Conservation (phyloP, 2,113 vertebrate species). For the Siniperca chuatsi region DNA sequence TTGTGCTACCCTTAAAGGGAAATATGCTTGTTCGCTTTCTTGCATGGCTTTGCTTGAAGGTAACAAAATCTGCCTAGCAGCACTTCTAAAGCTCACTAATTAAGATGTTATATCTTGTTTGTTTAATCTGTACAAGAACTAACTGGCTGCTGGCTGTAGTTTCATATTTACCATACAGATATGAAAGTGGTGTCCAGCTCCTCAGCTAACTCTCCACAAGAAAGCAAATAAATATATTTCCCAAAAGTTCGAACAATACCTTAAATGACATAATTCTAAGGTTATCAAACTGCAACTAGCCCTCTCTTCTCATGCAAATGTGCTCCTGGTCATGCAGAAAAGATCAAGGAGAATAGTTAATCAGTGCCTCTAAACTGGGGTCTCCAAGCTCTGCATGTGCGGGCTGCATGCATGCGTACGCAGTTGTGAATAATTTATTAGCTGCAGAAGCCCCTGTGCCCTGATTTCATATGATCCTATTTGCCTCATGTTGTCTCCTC, state of each 20-base stretch:
- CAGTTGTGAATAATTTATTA: slow-evolving; percentile 64
- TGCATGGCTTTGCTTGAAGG: too few species aligned
- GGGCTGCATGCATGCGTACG: neutral
- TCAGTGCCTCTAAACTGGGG: slow-evolving; percentile 62
- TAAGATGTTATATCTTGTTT: too few species aligned
- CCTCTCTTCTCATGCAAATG: slow-evolving; percentile 57
- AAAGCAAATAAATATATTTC: neutral
- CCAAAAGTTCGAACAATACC: neutral
- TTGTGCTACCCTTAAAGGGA: too few species aligned
- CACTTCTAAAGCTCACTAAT: too few species aligned
- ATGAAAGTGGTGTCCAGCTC: neutral
- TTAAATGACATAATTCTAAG: neutral
- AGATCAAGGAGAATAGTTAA: slow-evolving; percentile 78
- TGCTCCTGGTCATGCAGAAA: slow-evolving; percentile 59
- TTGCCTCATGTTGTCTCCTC: slow-evolving; percentile 13
- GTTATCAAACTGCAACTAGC: neutral
- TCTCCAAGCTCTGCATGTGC: slow-evolving; percentile 22
- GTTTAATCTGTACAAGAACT: too few species aligned
- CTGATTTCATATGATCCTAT: slow-evolving; percentile 54
- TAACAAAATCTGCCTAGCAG: too few species aligned
- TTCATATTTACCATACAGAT: neutral
- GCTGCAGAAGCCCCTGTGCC: slow-evolving; percentile 50
- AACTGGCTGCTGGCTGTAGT: neutral
- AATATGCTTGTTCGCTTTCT: too few species aligned
- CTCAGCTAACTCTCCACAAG: neutral